Percentiles rank a stretch among this genome's conserved stretches.
phyloP scores from a whole-genome alignment of 2,888 invertebrate genomes.

The Drosophila eohydei region DNA sequence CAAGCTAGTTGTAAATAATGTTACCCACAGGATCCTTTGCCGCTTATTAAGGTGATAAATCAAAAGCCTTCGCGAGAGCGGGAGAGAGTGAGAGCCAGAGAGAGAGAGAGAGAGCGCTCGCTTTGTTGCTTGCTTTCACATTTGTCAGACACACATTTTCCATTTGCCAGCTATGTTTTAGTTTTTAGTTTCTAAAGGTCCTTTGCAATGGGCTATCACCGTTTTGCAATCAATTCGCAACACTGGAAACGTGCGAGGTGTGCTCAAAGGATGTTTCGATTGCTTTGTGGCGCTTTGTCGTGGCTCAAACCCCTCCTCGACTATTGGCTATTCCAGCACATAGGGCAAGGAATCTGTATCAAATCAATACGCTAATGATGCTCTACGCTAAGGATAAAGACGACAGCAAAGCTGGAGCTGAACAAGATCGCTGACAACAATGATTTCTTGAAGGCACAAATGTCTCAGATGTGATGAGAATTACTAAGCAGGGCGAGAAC shows the following conservation, averaged over 20 bases:
- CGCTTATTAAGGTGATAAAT: conserved; percentile 82
- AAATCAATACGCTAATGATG: no score
- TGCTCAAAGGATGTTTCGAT: neutral
- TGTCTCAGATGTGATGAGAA: no score
- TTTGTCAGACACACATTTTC: conserved; percentile 50
- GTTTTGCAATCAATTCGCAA: conserved; percentile 1
- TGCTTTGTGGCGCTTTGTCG: neutral
- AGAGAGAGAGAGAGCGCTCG: neutral
- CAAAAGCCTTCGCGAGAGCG: conserved; percentile 58
- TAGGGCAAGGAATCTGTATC: no score
- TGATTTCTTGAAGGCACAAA: neutral
- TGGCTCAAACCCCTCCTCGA: neutral
- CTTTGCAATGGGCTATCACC: neutral
- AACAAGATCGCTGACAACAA: neutral
- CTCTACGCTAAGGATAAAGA: neutral
- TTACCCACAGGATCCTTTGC: conserved; percentile 78
- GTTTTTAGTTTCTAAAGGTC: conserved; percentile 30
- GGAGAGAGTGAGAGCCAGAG: neutral
- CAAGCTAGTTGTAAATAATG: conserved; percentile 80
- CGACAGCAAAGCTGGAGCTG: neutral
- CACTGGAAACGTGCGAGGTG: neutral
- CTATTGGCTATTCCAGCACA: no score
- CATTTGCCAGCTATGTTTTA: conserved; percentile 37
- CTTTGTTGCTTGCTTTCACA: conserved; percentile 16
- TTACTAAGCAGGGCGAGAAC: no score